phyloP scores from a whole-genome alignment of 2,888 invertebrate species.

The Theretra japonica region DNA sequence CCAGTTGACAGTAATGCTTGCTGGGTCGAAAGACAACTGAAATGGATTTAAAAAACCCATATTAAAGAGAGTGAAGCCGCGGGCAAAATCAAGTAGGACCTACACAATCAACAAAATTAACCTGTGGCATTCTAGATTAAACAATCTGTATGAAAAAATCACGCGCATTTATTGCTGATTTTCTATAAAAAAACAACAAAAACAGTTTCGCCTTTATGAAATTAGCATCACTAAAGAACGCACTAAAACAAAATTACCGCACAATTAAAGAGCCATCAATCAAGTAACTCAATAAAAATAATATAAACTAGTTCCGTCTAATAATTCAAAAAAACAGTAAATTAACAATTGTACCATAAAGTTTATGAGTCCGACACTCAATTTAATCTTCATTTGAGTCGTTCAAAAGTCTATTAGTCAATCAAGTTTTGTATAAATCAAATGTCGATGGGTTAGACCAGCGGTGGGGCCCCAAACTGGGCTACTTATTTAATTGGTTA shows the following conservation, averaged over 20 bases:
- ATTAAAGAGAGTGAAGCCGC: too few relatives aligned
- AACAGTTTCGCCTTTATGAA: too few relatives aligned
- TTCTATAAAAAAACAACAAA: background rate
- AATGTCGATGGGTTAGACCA: slow-evolving; percentile 2
- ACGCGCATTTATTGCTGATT: too few relatives aligned
- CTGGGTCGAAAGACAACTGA: too few relatives aligned
- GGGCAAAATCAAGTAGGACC: too few relatives aligned
- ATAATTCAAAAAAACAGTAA: slow-evolving; percentile 23
- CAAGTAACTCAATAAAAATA: slow-evolving; percentile 47
- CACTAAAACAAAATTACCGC: background rate
- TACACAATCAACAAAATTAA: too few relatives aligned
- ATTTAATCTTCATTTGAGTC: slow-evolving; percentile 14
- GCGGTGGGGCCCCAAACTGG: background rate
- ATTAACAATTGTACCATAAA: slow-evolving; percentile 26
- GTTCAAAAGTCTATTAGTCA: slow-evolving; percentile 23
- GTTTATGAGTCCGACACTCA: slow-evolving; percentile 21
- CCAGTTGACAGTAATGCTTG: too few relatives aligned
- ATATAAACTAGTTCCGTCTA: slow-evolving; percentile 9
- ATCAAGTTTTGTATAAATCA: slow-evolving; percentile 20
- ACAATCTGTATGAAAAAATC: background rate
- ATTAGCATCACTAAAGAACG: background rate
- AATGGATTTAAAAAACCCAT: too few relatives aligned
- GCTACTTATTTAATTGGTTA: slow-evolving; percentile 17
- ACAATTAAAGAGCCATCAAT: slow-evolving; percentile 28
- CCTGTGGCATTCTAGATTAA: too few relatives aligned